These are phyloP conservation scores for Coregonus clupeaformis DNA, from an alignment of 2,113 vertebrate species.

Conservation along the genomic window DNA sequence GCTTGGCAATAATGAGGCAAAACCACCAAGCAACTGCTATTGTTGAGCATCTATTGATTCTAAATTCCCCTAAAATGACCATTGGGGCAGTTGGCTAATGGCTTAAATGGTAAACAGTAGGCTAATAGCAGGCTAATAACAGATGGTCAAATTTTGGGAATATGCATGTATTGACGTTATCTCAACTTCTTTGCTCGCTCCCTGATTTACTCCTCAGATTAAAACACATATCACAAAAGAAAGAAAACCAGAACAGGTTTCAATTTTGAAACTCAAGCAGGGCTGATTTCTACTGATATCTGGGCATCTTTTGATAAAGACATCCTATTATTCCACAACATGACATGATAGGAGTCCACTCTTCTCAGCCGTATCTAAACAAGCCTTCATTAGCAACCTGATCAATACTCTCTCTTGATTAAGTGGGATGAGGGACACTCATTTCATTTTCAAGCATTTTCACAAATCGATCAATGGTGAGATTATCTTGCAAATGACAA, in stretches of 20 bases:
- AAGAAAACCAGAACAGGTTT: conserved; percentile 29
- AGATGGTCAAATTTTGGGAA: background rate
- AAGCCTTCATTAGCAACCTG: conserved; percentile 74
- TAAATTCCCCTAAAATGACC: background rate
- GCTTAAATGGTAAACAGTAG: background rate
- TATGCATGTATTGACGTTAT: background rate
- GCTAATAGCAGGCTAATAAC: background rate
- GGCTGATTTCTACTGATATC: conserved; percentile 60
- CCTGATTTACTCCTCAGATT: no score
- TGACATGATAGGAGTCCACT: conserved; percentile 66
- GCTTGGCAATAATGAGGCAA: conserved; percentile 16
- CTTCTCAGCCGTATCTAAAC: conserved; percentile 72
- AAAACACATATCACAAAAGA: background rate
- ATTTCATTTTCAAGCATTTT: conserved; percentile 96
- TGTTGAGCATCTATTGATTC: conserved; percentile 17
- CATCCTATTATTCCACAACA: conserved; percentile 69
- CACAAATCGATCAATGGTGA: conserved; percentile 95
- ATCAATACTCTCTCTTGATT: conserved; percentile 87
- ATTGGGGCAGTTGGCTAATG: background rate
- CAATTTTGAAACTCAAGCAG: conserved; percentile 49
- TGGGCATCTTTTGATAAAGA: conserved; percentile 70
- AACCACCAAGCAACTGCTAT: conserved; percentile 8
- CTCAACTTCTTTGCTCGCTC: no score
- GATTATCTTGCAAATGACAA: conserved; percentile 93
- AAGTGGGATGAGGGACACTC: conserved; percentile 84